phyloP scores from a whole-genome alignment of 2,797 vertebrate genomes.

The Crax fasciolata region DNA sequence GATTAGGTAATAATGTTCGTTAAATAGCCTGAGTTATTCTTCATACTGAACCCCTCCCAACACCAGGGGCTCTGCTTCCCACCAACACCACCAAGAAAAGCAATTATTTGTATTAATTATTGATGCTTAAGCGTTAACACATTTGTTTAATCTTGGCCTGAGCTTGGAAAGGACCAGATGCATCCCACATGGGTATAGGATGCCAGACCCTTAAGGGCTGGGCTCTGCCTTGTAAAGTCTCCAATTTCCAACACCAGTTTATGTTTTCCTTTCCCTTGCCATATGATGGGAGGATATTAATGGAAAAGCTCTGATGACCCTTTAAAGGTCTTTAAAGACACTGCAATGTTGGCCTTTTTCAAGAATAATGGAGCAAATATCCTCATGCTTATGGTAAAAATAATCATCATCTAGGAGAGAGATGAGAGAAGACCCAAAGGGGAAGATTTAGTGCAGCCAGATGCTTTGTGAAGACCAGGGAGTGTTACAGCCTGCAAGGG shows the following conservation, averaged over 20 bases:
- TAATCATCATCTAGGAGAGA: neutral
- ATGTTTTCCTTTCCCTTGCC: neutral
- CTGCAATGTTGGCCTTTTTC: neutral
- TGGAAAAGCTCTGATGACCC: neutral
- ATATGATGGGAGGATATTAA: neutral
- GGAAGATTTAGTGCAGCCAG: neutral
- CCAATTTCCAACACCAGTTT: neutral
- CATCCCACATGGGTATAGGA: neutral
- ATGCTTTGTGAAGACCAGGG: neutral
- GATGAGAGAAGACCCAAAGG: neutral
- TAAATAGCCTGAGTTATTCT: conserved; percentile 31
- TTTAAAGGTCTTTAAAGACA: too few species aligned
- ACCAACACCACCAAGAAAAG: neutral
- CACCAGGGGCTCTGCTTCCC: neutral
- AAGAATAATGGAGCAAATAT: conserved; percentile 4
- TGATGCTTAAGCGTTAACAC: neutral
- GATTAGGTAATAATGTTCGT: conserved; percentile 43
- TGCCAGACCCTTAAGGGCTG: neutral
- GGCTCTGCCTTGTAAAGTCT: neutral
- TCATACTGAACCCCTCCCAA: neutral
- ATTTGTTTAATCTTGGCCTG: neutral
- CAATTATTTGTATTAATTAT: neutral
- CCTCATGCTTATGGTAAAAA: neutral
- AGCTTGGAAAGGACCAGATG: neutral
- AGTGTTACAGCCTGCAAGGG: neutral